phyloP scores from a whole-genome alignment of 2,113 vertebrate genomes.

The Poeciliopsis occidentalis region DNA sequence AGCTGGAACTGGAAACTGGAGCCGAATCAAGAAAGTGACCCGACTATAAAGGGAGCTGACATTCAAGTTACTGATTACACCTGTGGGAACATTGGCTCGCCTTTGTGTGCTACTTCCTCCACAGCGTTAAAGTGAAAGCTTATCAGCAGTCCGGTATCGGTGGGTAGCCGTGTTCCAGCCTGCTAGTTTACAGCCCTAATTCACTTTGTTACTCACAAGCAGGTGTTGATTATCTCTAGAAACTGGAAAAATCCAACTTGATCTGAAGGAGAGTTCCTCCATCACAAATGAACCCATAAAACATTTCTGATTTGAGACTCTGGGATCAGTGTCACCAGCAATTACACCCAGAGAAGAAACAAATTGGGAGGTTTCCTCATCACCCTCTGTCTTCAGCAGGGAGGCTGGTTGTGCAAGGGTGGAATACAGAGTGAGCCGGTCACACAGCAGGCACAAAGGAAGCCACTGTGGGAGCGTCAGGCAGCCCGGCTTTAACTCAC shows the following conservation, averaged over 20 bases:
- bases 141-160: not conserved
- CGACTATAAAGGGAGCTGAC: slow-evolving; percentile 45
- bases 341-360: slow-evolving; percentile 11
- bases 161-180: not conserved
- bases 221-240: slow-evolving; percentile 30
- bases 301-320: slow-evolving; percentile 8
- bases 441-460: slow-evolving; percentile 68
- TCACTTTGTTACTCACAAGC: slow-evolving; percentile 9
- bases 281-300: slow-evolving; percentile 12
- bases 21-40: slow-evolving; percentile 36
- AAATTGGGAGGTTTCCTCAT: slow-evolving; percentile 31
- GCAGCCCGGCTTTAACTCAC: slow-evolving; percentile 57
- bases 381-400: not conserved
- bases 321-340: slow-evolving; percentile 1
- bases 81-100: slow-evolving; percentile 50
- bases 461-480: slow-evolving; percentile 73
- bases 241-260: not conserved
- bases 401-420: slow-evolving; percentile 39
- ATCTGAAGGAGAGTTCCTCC: not conserved
- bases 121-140: slow-evolving; percentile 6
- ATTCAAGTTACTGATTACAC: slow-evolving; percentile 69
- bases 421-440: slow-evolving; percentile 68
- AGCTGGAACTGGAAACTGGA: slow-evolving; percentile 54
- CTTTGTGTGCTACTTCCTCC: slow-evolving; percentile 22
- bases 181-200: not conserved